Conservation (phyloP, 1,140 invertebrate genomes). For the Probaryconus sp. region DNA sequence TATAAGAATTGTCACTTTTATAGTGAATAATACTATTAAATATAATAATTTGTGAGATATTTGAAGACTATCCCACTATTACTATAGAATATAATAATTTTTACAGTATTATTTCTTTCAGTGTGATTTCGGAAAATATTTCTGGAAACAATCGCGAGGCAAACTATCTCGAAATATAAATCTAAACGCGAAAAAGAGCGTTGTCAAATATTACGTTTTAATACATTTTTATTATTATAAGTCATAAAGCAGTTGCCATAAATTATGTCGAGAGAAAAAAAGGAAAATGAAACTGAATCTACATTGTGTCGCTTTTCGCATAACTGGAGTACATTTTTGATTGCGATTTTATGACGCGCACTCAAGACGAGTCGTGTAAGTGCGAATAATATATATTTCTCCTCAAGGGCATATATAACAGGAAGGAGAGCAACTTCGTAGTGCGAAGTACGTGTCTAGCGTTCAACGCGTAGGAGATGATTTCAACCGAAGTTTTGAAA, state of each 20-base stretch:
- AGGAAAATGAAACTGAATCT: conserved; percentile 50
- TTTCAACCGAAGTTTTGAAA: conserved; percentile 45
- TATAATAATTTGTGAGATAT: too few species aligned
- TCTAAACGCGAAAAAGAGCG: conserved; percentile 26
- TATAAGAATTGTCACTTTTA: too few species aligned
- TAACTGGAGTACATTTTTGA: conserved; percentile 46
- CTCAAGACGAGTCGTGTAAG: conserved; percentile 54
- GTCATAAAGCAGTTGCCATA: conserved; percentile 34
- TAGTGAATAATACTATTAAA: too few species aligned
- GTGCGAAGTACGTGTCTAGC: conserved; percentile 53
- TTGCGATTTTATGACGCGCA: conserved; percentile 53
- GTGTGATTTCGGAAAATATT: too few species aligned
- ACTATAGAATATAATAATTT: too few species aligned
- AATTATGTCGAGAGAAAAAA: conserved; percentile 28
- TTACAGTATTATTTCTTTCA: too few species aligned
- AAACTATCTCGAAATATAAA: too few species aligned
- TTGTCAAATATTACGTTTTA: conserved; percentile 45
- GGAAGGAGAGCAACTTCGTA: conserved; percentile 39
- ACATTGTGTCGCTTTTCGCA: conserved; percentile 25
- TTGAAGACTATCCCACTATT: too few species aligned
- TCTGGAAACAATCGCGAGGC: too few species aligned
- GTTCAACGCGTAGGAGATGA: conserved; percentile 23
- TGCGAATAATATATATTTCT: conserved; percentile 56
- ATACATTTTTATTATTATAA: too few species aligned
- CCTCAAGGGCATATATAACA: conserved; percentile 53